phyloP scores from a whole-genome alignment of 2,113 vertebrate genomes.

The Chunga burmeisteri region DNA sequence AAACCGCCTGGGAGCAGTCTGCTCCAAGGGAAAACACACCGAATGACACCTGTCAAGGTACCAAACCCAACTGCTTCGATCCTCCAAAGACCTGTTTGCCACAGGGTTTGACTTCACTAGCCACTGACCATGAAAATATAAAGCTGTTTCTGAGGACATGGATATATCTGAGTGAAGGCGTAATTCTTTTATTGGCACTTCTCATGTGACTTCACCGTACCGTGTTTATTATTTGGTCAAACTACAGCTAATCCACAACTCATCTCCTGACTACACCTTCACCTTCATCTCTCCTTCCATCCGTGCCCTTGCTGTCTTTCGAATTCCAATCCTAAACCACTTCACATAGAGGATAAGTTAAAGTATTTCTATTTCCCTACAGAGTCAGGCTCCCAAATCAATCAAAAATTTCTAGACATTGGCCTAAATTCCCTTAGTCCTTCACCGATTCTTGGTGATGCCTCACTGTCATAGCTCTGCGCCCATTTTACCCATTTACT shows the following conservation, averaged over 20 bases:
- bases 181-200: neutral
- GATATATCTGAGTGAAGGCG: neutral
- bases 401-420: neutral
- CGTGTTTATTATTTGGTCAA: fast-evolving
- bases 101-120: neutral
- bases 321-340: neutral
- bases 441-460: neutral
- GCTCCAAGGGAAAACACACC: neutral
- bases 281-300: neutral
- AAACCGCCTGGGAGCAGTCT: neutral
- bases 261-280: neutral
- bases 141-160: neutral
- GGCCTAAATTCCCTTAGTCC: neutral
- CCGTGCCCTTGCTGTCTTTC: neutral
- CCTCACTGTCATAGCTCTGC: neutral
- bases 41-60: neutral
- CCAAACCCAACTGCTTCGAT: neutral
- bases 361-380: neutral
- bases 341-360: neutral
- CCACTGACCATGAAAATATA: neutral
- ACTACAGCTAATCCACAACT: neutral
- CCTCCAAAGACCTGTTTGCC: neutral
- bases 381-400: neutral
- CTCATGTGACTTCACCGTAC: neutral
- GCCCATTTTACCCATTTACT: neutral